phyloP scores from a whole-genome alignment of 2,113 vertebrate genomes.

The Gasterosteus nipponicus region DNA sequence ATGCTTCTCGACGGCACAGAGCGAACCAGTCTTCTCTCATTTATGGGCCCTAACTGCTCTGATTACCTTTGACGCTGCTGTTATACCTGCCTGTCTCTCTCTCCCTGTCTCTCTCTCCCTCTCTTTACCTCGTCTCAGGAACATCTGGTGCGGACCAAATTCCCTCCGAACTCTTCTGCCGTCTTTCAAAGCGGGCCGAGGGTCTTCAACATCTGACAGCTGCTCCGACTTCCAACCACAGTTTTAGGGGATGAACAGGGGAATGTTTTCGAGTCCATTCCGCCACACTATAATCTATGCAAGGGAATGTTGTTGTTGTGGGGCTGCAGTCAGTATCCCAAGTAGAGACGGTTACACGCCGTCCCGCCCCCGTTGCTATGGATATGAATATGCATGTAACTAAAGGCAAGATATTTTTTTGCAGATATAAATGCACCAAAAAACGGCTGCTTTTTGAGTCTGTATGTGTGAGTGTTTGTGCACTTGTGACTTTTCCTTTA shows the following conservation, averaged over 20 bases:
- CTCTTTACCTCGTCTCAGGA: slow-evolving; percentile 81
- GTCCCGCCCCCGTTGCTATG: slow-evolving; percentile 44
- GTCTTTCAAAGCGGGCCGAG: slow-evolving; percentile 90
- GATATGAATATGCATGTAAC: slow-evolving; percentile 76
- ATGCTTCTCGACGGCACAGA: slow-evolving; percentile 47
- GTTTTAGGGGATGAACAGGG: slow-evolving; percentile 30
- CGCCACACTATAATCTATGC: slow-evolving; percentile 80
- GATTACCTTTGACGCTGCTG: slow-evolving; percentile 9
- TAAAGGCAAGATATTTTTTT: slow-evolving; percentile 34
- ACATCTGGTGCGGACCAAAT: slow-evolving; percentile 88
- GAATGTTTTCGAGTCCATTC: slow-evolving; percentile 60
- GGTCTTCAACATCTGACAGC: slow-evolving; percentile 89
- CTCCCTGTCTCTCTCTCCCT: not conserved
- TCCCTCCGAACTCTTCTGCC: slow-evolving; percentile 91
- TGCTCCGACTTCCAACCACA: not conserved
- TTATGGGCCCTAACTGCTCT: slow-evolving; percentile 40
- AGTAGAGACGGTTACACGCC: slow-evolving; percentile 29
- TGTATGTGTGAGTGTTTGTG: slow-evolving; percentile 23
- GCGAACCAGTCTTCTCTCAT: slow-evolving; percentile 56
- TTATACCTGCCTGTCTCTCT: not conserved
- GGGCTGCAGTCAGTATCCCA: slow-evolving; percentile 41
- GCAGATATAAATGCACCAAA: slow-evolving; percentile 54
- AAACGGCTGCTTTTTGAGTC: slow-evolving; percentile 58
- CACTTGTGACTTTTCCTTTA: slow-evolving; percentile 33
- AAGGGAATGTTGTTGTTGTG: slow-evolving; percentile 66